Percentiles rank a stretch among this genome's conserved stretches.
Evolutionary conservation across 2,113 vertebrate genomes (phyloP).

Genomic region (Misgurnus mizolepis): DNA sequence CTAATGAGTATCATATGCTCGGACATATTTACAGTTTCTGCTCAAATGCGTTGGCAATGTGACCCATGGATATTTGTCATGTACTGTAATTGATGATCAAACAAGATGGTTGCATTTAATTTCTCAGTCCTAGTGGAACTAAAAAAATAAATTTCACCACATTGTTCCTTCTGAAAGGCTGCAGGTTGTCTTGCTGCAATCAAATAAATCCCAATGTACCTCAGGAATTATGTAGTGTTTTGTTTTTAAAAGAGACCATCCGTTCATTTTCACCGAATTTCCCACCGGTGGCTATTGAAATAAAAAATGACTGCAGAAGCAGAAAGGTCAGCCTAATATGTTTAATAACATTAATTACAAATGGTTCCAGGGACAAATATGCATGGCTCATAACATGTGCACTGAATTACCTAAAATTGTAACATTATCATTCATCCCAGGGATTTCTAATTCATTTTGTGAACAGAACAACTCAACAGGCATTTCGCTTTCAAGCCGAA

Average conservation of each 20-base stretch:
- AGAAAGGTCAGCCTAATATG: conserved; percentile 19
- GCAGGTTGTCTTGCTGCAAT: neutral
- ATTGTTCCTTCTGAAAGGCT: neutral
- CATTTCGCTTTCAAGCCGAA: conserved; percentile 35
- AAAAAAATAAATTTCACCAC: neutral
- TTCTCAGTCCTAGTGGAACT: neutral
- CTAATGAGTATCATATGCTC: conserved; percentile 51
- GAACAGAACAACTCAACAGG: conserved; percentile 33
- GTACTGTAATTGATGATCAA: neutral
- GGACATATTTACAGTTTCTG: conserved; percentile 39
- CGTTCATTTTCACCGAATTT: neutral
- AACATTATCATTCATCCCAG: neutral
- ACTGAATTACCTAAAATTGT: neutral
- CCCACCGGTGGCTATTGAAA: neutral
- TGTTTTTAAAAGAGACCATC: neutral
- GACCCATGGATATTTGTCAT: conserved; percentile 19
- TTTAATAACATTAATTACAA: conserved; percentile 2
- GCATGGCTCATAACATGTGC: neutral
- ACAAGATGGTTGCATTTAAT: neutral
- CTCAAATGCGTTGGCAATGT: conserved; percentile 13
- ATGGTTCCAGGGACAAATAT: neutral
- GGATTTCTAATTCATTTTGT: neutral
- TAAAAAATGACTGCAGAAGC: neutral
- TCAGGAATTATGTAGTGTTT: conserved; percentile 16
- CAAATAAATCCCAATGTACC: neutral